Base-by-base conservation (phyloP, 1,140 invertebrate species). In the Achatina immaculata region DNA sequence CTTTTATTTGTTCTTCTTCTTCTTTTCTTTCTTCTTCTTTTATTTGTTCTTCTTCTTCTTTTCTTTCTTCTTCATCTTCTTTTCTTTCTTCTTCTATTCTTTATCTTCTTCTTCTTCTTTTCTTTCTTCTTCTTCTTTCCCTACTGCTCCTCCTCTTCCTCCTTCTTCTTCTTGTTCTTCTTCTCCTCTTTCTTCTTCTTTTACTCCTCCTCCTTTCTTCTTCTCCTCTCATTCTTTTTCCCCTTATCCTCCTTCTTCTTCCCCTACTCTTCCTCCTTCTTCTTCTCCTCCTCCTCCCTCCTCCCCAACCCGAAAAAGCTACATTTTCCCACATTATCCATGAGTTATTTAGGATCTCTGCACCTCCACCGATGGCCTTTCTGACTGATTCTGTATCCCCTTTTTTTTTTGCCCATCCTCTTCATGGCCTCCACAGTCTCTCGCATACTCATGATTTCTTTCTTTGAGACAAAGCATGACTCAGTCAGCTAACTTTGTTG, bases 21-120 rank as follows among this genome's bases (percentile, higher is more conserved):
- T 24, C n/a, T 58, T 24, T 58, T 58, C 55, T 58, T 58, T 24
- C n/a, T 58, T 24, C n/a, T 14, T 24, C n/a, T 58, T 24, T 58
- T 58, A 11, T 58, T 58, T 24, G 11, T 58, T 24, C n/a, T 58
- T 24, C n/a, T 58, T 24, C n/a, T 14, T 24, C n/a, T 58, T 24
- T 58, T 58, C 55, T 58, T 58, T 24, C n/a, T 14, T 24, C n/a
- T 58, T 24, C 4, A 19, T 24, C n/a, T 58, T 40, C 43, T 31
- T 36, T 45, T 45, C 71, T 73, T 31, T 36, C 9, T 45, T 40
- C 43, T 31, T 43, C 34, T 43, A 36, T 73, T 45, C 43, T 45
- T 73, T 40, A 43, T 45, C 43, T 45, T 73, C 71, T 73, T 45
- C 43, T 45, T 73, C 71, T 73, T n/a, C 43, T 45, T 73, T 40